Percentiles rank a stretch among this genome's conserved stretches.
These are phyloP conservation scores for Cygnus buccinator DNA, from an alignment of 2,113 vertebrate species.

Conservation along the genomic window DNA sequence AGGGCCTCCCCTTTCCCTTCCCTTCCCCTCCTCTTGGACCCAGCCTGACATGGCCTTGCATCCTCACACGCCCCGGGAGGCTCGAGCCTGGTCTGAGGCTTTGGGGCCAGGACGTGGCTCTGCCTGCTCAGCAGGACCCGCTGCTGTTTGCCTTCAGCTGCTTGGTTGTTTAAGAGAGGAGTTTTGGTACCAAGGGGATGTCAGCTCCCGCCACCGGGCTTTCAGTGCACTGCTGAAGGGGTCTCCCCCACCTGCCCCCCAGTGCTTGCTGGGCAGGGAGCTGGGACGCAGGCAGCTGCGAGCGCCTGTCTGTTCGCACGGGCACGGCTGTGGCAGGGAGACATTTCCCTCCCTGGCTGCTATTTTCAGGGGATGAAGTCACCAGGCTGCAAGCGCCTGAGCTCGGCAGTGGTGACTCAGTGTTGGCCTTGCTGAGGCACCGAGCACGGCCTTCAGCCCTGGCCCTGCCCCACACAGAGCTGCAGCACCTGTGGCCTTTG, in stretches of 20 bases:
- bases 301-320: background rate
- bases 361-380: conserved; percentile 74
- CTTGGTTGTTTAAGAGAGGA: background rate
- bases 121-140: no score
- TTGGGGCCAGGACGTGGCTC: no score
- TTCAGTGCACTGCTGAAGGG: background rate
- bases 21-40: no score
- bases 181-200: background rate
- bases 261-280: background rate
- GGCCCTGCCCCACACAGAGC: no score
- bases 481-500: no score
- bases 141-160: background rate
- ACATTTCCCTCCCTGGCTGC: conserved; percentile 2
- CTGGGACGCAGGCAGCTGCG: no score
- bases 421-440: background rate
- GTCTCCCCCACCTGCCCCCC: no score
- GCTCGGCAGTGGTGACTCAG: conserved; percentile 39
- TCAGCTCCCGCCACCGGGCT: background rate
- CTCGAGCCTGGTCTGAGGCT: no score
- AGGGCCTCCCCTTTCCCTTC: no score
- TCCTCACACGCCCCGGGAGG: no score
- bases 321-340: background rate
- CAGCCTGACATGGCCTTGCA: no score
- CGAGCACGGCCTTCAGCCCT: background rate
- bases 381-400: conserved; percentile 3